Base-by-base conservation (phyloP, 2,888 invertebrate genomes). In the Chirona hameri region DNA sequence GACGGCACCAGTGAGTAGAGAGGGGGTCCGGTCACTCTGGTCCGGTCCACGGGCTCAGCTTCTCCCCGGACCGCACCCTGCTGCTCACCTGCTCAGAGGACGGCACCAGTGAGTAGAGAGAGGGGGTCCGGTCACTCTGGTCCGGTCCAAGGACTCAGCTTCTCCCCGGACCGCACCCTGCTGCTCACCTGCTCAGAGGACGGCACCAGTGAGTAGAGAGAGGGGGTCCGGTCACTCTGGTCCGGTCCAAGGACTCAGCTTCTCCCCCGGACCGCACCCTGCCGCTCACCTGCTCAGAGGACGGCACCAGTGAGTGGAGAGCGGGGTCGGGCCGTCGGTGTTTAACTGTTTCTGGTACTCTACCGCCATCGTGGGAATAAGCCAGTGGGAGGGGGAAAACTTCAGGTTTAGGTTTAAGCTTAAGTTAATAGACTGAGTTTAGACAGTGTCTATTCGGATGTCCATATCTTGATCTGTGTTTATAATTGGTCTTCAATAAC, bases 31-130 rank as follows among this genome's bases (percentile, higher is more conserved):
- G 98, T 0, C 98, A 99, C 87, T 92, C 92, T 79, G 98, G 98
- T 0, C 94, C 97, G 0, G 93, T 98, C 0, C 97, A 97, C 88
- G 91, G 95, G 86, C 92, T 96, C 48, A 92, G 94, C 24, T 94
- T 97, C 89, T 96, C 98, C 85, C 96, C 95, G 0, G 99, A 98
- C n/a, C 87, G 94, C 88, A 93, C 93, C 83, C 89, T 96, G 85
- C 89, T 99, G 27, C 90, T 98, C 0, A 98, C 98, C 0, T 94
- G 94, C 86, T 96, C 97, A n/a, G 97, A 97, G 88, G 99, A 99
- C 89, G 91, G 94, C 3, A 96, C 96, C 84, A 91, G 85, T 85
- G 27, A 81, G 84, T 82, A 55, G 14, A 55, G 14, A 14, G 72
- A 55, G 27, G 9, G 39, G 2, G 14, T 91, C 91, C 84, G 98